phyloP scores from a whole-genome alignment of 2,888 invertebrate genomes.

The Drosophila pseudotalamancana region DNA sequence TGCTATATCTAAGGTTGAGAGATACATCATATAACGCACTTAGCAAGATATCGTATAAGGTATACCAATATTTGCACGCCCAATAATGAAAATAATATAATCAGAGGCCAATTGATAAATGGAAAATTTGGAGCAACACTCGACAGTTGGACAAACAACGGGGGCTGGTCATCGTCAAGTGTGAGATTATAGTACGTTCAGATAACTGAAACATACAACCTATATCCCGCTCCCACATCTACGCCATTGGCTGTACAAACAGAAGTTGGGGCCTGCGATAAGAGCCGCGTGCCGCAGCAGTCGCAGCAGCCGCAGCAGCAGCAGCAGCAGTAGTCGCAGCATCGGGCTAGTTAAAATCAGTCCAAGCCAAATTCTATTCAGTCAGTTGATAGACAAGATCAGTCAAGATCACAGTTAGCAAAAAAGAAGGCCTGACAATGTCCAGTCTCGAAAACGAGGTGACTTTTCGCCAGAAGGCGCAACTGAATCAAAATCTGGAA shows the following conservation, averaged over 20 bases:
- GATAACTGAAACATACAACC: conserved; percentile 75
- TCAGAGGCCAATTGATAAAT: conserved; percentile 31
- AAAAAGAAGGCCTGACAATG: conserved; percentile 41
- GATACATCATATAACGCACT: conserved; percentile 18
- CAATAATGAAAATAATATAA: conserved; percentile 37
- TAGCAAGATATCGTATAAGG: conserved; percentile 23
- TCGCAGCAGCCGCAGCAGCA: conserved; percentile 2
- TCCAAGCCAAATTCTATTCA: conserved; percentile 30
- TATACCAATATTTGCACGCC: conserved; percentile 41
- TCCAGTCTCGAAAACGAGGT: conserved; percentile 75
- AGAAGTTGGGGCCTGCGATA: conserved; percentile 53
- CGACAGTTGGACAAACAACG: conserved; percentile 43
- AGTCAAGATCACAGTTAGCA: not conserved
- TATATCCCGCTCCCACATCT: conserved; percentile 76
- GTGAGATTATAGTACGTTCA: conserved; percentile 42
- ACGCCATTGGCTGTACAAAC: conserved; percentile 68
- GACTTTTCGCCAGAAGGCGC: conserved; percentile 67
- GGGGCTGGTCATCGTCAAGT: conserved; percentile 55
- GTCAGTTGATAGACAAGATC: conserved; percentile 23
- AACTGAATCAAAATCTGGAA: conserved; percentile 70
- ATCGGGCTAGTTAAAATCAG: conserved; percentile 41
- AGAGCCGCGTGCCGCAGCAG: conserved; percentile 58
- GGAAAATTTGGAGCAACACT: conserved; percentile 44
- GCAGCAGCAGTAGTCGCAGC: conserved; percentile 24
- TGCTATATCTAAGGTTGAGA: not conserved